Evolutionary conservation across 35 echinoderm and acorn worm genomes (phyloP), one percentile per base, ranked within the genome.

Genomic region (Apostichopus parvimensis): DNA sequence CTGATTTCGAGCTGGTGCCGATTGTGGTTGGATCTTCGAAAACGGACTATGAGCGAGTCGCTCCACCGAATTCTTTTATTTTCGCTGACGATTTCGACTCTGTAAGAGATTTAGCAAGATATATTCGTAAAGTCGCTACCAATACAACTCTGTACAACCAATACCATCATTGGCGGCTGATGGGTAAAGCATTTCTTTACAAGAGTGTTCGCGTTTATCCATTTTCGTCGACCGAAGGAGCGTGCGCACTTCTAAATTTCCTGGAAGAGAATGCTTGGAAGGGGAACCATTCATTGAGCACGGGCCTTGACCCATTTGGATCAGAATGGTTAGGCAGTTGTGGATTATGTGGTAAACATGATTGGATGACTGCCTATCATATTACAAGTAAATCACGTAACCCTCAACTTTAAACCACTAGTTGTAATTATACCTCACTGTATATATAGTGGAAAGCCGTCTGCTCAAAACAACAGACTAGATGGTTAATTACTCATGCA

Each of bases 1-100:
- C 84, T 59, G 59, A 54, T 52, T 76, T 22, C 68, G n/a, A 79
- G 14, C 24, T 62, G 5, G 82, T 93, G 26, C 92, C 92, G 8
- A 55, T 93, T 21, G 83, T 77, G 13, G 13, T 61, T 4, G 92
- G 92, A 52, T 5, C 92, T 5, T 54, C 68, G 8, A 9, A 57
- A 18, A 13, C 71, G 77, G 82, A 91, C 17, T 91, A 91, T 25
- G 92, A 93, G 53, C 10, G 83, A 75, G 56, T 93, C 22, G 82
- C 92, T 6, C 68, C 92, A 15, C 82, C 83, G n/a, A 88, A 93
- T 86, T 86, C 91, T 10, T 85, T 82, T 14, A 87, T 92, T 21
- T 21, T 64, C 56, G 78, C 64, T 1, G 60, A 88, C 14, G 92
- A 93, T 73, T 93, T 93, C 54, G 9, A 87, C 7, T 86, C 25